Evolutionary conservation across 2,888 invertebrate genomes (phyloP).

Genomic region (Torymus tubicola): DNA sequence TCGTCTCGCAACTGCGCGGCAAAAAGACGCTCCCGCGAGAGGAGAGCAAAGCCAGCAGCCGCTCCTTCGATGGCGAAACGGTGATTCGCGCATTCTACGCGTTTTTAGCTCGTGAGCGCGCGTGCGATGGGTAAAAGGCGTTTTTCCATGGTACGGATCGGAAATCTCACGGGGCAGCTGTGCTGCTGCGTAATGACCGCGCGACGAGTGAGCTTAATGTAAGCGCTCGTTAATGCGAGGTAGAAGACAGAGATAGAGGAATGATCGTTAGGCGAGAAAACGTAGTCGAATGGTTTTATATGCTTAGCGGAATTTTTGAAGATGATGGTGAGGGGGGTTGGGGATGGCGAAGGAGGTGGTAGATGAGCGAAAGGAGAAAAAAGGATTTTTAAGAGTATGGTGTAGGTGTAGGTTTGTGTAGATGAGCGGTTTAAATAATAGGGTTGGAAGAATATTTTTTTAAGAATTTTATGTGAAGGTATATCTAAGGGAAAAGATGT

Average conservation of each 20-base stretch:
- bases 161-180: slow-evolving; percentile 62
- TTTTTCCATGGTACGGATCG: slow-evolving; percentile 54
- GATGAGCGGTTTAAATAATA: too few species aligned
- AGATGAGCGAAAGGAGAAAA: not conserved
- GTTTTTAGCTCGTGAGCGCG: slow-evolving; percentile 43
- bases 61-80: slow-evolving; percentile 34
- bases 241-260: not conserved
- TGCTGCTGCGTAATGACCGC: slow-evolving; percentile 55
- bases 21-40: too few species aligned
- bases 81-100: slow-evolving; percentile 50
- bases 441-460: too few species aligned
- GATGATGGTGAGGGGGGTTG: not conserved
- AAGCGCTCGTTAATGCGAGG: slow-evolving; percentile 72
- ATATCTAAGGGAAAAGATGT: too few species aligned
- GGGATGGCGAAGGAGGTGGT: not conserved
- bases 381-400: too few species aligned
- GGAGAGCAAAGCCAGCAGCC: too few species aligned
- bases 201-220: slow-evolving; percentile 71
- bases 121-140: slow-evolving; percentile 40
- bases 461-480: too few species aligned
- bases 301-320: not conserved
- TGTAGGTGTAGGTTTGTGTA: too few species aligned
- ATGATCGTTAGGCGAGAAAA: too few species aligned
- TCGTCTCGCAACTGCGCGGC: too few species aligned
- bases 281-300: not conserved